A percentile compares a stretch with the other conserved stretches of the same genome.
Conservation (phyloP, 2,888 invertebrate genomes). For the Polia nebulosa region DNA sequence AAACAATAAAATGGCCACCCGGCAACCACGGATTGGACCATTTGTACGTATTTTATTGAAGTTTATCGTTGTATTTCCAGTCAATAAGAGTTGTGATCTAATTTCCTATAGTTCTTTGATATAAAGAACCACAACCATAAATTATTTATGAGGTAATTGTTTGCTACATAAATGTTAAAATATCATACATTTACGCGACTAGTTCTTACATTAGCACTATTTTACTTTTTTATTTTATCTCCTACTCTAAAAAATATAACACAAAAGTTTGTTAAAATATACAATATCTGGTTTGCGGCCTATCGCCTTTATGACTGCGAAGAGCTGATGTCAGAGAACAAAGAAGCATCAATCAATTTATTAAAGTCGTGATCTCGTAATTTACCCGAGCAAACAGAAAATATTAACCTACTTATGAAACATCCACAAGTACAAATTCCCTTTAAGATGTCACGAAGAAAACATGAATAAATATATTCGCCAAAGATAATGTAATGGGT, state of each 20-base stretch:
- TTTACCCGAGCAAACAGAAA: slow-evolving; percentile 11
- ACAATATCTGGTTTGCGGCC: not conserved
- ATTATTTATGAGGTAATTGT: slow-evolving; percentile 5
- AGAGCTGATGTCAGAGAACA: slow-evolving; percentile 7
- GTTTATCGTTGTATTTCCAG: slow-evolving; percentile 41
- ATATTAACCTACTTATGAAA: slow-evolving; percentile 52
- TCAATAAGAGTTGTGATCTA: slow-evolving; percentile 30
- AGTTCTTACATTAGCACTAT: slow-evolving; percentile 33
- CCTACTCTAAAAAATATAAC: no score
- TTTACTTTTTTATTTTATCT: not conserved
- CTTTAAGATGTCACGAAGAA: slow-evolving; percentile 40
- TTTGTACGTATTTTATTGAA: slow-evolving; percentile 65
- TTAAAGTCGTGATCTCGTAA: slow-evolving; percentile 45
- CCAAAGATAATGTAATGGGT: slow-evolving; percentile 19
- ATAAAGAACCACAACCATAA: slow-evolving; percentile 17
- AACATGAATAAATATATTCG: slow-evolving; percentile 8
- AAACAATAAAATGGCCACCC: slow-evolving; percentile 72
- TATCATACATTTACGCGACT: slow-evolving; percentile 7
- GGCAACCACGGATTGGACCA: slow-evolving; percentile 81
- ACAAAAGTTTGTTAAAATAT: not conserved
- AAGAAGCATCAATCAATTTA: slow-evolving; percentile 20
- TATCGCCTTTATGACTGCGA: not conserved
- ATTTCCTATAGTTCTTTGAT: slow-evolving; percentile 23
- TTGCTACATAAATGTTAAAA: not conserved
- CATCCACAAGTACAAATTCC: slow-evolving; percentile 22